Evolutionary conservation across 2,113 vertebrate species (phyloP).

Genomic region (Malurus elegans): DNA sequence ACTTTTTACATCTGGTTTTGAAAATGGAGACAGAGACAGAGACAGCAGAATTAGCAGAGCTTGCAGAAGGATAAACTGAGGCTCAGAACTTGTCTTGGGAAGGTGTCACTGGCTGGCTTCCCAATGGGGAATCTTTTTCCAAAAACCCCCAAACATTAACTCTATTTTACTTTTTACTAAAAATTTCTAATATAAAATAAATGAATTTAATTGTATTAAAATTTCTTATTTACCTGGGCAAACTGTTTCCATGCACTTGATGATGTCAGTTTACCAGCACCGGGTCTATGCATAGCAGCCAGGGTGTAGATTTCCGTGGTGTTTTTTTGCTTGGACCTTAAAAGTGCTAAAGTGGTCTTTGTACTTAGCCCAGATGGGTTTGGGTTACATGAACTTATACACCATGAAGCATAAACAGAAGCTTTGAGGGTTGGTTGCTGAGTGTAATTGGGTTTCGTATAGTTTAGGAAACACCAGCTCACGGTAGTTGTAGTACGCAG

Average conservation of each 20-base stretch:
- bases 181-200: neutral
- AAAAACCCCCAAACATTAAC: neutral
- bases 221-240: constrained; percentile 83
- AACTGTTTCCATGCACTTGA: constrained; percentile 95
- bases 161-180: neutral
- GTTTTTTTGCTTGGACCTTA: constrained; percentile 91
- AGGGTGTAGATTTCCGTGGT: constrained; percentile 84
- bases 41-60: constrained; percentile 11
- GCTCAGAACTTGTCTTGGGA: neutral
- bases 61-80: neutral
- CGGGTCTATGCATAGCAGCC: constrained; percentile 86
- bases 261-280: constrained; percentile 92
- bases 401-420: constrained; percentile 95
- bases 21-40: neutral
- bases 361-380: constrained; percentile 94
- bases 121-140: neutral
- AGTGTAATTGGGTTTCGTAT: constrained; percentile 89
- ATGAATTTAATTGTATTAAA: neutral
- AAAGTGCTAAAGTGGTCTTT: constrained; percentile 89
- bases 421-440: constrained; percentile 79
- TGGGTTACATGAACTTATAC: constrained; percentile 92
- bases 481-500: constrained; percentile 90
- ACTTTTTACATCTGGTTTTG: neutral
- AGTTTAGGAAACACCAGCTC: constrained; percentile 98
- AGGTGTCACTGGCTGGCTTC: neutral